Base-by-base conservation (phyloP, 2,113 vertebrate genomes). In the Lethenteron camtschaticum region DNA sequence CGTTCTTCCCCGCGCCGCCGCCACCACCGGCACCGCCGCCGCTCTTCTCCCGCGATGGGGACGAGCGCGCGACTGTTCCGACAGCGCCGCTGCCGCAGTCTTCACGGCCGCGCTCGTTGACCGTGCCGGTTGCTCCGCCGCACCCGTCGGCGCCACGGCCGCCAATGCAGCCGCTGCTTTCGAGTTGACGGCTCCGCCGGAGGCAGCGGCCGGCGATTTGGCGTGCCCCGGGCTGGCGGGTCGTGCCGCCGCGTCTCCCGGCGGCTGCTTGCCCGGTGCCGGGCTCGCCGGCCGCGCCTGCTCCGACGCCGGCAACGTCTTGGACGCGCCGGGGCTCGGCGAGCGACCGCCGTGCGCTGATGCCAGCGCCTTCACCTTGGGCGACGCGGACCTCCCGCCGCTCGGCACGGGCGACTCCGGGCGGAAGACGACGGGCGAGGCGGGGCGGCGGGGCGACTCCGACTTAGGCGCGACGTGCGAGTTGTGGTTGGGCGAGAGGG, bases 401-500 rank as follows among this genome's bases (percentile, higher is more conserved):
- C 90, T 85, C 56, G 86, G 85, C 70, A 86, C 89, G 7, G 90
- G 90, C 58, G 94, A 96, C 78, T 99, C 91, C 1, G 88, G 82
- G 74, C 90, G 82, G 9, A 85, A 66, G 63, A 66, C 24, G n/a
- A 66, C 24, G 10, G 63, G 63, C 24, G 63, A 66, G 63, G 63
- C 63, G 10, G 63, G 24, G 10, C 63, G 63, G n/a, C 63, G 63
- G 9, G 63, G 63, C n/a, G 63, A 66, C n/a, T 66, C 63, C 10
- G 63, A 16, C 24, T 66, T 66, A 2, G 63, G 63, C n/a, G 63
- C 9, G 24, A 66, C 63, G 10, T 66, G 74, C 66, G 94, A 96
- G 77, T 99, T 96, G 77, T 99, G 94, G 77, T 99, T 99, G 63
- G 94, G 94, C 0, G 94, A 96, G 76, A 96, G 78, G 8, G 94